A percentile compares a stretch with the other conserved stretches of the same genome.
phyloP scores from a whole-genome alignment of 2,888 invertebrate genomes.

The Sipunculus nudus region DNA sequence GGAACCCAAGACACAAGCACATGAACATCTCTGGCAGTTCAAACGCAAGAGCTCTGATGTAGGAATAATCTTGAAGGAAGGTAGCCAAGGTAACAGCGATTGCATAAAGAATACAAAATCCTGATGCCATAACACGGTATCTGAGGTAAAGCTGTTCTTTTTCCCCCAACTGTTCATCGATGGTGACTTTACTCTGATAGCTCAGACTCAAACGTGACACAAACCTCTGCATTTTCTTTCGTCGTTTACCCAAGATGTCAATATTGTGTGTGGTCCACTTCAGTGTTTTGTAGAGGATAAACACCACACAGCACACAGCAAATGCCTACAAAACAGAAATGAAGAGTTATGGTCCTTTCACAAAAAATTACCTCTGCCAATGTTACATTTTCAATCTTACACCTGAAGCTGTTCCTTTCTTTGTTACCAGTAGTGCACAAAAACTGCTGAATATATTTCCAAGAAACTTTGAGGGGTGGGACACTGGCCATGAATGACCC shows the following conservation, averaged over 20 bases:
- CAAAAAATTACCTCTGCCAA: too few species aligned
- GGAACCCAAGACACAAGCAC: slow-evolving; percentile 23
- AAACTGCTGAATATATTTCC: too few species aligned
- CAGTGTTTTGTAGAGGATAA: slow-evolving; percentile 36
- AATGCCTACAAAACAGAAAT: slow-evolving; percentile 22
- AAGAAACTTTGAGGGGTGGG: too few species aligned
- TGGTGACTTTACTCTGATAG: slow-evolving; percentile 23
- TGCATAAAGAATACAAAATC: slow-evolving; percentile 27
- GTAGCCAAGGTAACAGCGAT: slow-evolving; percentile 29
- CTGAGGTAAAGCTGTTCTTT: slow-evolving; percentile 26
- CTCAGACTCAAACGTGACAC: slow-evolving; percentile 28
- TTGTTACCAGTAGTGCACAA: too few species aligned
- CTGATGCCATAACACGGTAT: slow-evolving; percentile 26
- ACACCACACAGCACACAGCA: slow-evolving; percentile 30
- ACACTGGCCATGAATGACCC: too few species aligned
- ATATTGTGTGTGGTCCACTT: slow-evolving; percentile 36
- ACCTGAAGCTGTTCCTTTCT: too few species aligned
- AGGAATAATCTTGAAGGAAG: slow-evolving; percentile 32
- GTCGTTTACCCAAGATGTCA: slow-evolving; percentile 26
- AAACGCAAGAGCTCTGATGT: slow-evolving; percentile 27
- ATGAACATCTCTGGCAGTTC: slow-evolving; percentile 29
- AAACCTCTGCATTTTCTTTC: slow-evolving; percentile 33
- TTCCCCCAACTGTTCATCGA: slow-evolving; percentile 29
- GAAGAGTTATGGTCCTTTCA: neutral
- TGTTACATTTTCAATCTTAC: too few species aligned